These are phyloP conservation scores for Odontothrips loti DNA, from an alignment of 2,888 invertebrate species.

Conservation along the genomic window DNA sequence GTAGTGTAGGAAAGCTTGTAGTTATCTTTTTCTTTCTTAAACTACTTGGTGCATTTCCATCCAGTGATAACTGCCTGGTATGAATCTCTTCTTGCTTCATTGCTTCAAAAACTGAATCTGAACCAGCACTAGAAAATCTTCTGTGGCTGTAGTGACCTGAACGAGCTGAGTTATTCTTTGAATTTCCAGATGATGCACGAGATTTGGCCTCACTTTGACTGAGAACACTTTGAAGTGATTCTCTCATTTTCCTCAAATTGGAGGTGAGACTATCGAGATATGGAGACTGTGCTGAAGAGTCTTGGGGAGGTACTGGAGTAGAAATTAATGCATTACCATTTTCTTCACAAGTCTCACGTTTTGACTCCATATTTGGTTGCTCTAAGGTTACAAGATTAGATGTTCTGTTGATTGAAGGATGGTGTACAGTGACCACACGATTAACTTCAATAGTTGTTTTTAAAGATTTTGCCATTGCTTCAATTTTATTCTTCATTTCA, in stretches of 20 bases:
- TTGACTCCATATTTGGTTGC: not conserved
- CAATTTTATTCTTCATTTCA: constrained; percentile 7
- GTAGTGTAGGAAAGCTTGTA: not conserved
- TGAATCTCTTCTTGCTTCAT: not conserved
- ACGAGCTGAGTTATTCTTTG: not conserved
- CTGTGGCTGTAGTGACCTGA: not conserved
- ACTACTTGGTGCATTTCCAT: not conserved
- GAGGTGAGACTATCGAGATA: not conserved
- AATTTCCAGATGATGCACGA: not conserved
- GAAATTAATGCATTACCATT: not conserved
- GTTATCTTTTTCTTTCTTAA: not conserved
- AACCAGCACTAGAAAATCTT: not conserved
- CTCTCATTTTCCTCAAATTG: constrained; percentile 6
- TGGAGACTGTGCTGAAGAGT: not conserved
- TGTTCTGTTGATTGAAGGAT: not conserved
- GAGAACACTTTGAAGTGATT: not conserved
- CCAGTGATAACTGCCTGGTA: not conserved
- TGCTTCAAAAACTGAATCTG: not conserved
- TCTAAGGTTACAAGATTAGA: not conserved
- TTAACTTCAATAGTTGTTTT: constrained; percentile 3
- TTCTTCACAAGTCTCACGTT: not conserved
- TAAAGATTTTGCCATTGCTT: not conserved
- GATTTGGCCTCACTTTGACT: not conserved
- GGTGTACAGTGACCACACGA: not conserved
- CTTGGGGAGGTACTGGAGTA: not conserved